Evolutionary conservation across 2,113 vertebrate genomes (phyloP).

Genomic region (Arenaria interpres): DNA sequence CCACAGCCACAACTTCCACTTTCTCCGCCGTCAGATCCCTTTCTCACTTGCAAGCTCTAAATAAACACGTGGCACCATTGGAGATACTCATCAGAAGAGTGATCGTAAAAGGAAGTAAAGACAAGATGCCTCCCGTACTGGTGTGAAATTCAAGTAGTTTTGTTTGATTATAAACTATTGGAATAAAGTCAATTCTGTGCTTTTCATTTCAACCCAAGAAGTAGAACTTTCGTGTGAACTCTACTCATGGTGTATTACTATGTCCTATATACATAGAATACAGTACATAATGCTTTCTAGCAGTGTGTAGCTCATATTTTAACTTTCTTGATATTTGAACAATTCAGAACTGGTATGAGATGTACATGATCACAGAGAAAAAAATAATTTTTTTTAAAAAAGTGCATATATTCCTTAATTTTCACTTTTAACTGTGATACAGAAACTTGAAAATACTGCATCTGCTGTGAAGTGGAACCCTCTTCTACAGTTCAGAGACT

Average conservation of each 20-base stretch:
- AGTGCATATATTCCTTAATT: background rate
- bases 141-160: background rate
- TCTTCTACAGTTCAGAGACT: background rate
- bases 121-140: background rate
- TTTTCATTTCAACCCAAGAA: background rate
- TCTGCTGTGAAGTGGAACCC: background rate
- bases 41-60: background rate
- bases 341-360: background rate
- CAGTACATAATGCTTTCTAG: background rate
- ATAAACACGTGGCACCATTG: background rate
- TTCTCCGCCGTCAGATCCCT: background rate
- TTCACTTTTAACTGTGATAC: background rate
- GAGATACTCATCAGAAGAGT: background rate
- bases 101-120: background rate
- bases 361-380: background rate
- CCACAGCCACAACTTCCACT: background rate
- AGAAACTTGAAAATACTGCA: background rate
- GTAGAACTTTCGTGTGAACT: background rate
- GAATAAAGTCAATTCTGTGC: background rate
- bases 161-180: background rate
- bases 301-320: background rate
- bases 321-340: background rate
- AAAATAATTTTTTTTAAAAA: background rate
- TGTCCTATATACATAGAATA: background rate
- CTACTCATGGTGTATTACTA: background rate